Percentiles rank a stretch among this genome's conserved stretches.
Evolutionary conservation across 1,140 invertebrate species (phyloP).

Genomic region (Drosophila orosa): DNA sequence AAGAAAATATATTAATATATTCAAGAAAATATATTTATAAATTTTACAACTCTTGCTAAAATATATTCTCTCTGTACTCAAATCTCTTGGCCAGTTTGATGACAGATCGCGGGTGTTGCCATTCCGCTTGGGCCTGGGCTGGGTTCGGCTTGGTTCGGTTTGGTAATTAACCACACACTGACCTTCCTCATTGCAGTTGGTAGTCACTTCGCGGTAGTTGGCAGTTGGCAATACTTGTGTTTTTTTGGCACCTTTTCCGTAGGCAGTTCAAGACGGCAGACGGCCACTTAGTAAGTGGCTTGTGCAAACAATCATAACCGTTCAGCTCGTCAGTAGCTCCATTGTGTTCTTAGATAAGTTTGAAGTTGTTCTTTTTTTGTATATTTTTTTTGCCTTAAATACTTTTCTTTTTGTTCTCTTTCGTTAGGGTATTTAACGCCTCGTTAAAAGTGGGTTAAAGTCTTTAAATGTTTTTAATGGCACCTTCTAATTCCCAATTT

Average conservation of each 20-base stretch:
- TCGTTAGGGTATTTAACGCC: slow-evolving; percentile 28
- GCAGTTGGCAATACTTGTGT: slow-evolving; percentile 26
- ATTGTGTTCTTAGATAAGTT: slow-evolving; percentile 44
- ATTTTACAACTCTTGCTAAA: too few species aligned
- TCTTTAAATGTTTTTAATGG: slow-evolving; percentile 40
- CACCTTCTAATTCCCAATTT: background rate
- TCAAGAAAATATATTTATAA: too few species aligned
- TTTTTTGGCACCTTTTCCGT: slow-evolving; percentile 40
- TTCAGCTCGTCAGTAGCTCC: slow-evolving; percentile 43
- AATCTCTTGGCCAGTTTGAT: slow-evolving; percentile 3
- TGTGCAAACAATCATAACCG: slow-evolving; percentile 53
- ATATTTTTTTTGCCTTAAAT: background rate
- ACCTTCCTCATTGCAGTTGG: slow-evolving; percentile 59
- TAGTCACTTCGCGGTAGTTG: slow-evolving; percentile 17
- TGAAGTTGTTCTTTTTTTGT: slow-evolving; percentile 6
- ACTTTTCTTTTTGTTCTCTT: slow-evolving; percentile 26
- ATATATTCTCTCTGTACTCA: background rate
- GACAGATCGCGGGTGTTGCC: slow-evolving; percentile 24
- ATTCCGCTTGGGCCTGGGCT: slow-evolving; percentile 8
- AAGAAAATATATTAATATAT: too few species aligned
- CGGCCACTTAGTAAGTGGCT: slow-evolving; percentile 40
- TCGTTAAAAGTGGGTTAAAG: slow-evolving; percentile 50
- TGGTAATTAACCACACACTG: slow-evolving; percentile 71
- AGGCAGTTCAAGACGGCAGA: slow-evolving; percentile 31
- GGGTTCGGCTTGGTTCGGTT: slow-evolving; percentile 39